Percentiles rank a stretch among this genome's conserved stretches.
These are phyloP conservation scores for Tachysurus vachellii DNA, from an alignment of 2,113 vertebrate genomes.

Conservation along the genomic window DNA sequence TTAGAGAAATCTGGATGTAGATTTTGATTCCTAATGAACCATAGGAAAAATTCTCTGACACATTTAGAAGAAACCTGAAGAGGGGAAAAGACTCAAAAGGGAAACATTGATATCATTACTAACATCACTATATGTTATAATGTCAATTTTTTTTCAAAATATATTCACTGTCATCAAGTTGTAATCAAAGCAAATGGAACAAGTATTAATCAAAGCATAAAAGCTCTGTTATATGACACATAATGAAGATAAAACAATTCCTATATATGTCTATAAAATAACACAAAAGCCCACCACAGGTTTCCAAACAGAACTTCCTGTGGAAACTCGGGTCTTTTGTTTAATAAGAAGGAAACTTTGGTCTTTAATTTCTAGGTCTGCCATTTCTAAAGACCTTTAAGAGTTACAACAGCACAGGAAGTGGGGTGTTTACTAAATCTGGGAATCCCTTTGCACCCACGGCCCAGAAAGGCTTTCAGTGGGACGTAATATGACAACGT, in stretches of 20 bases:
- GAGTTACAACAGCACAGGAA: slow-evolving; percentile 19
- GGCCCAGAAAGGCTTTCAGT: slow-evolving; percentile 11
- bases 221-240: neutral
- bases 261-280: neutral
- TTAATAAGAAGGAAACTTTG: slow-evolving; percentile 1
- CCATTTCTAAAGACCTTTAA: slow-evolving; percentile 6
- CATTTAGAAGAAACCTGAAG: neutral
- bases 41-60: neutral
- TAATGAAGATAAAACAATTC: neutral
- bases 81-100: neutral
- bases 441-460: slow-evolving; percentile 43
- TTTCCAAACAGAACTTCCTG: slow-evolving; percentile 56
- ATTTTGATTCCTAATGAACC: neutral
- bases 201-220: neutral
- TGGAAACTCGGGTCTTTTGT: slow-evolving; percentile 59
- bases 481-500: neutral
- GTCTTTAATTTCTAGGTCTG: slow-evolving; percentile 23
- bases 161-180: neutral
- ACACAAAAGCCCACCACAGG: slow-evolving; percentile 17
- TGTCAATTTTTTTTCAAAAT: neutral
- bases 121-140: neutral
- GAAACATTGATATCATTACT: neutral
- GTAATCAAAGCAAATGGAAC: neutral
- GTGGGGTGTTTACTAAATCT: slow-evolving; percentile 18
- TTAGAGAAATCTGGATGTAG: neutral